Evolutionary conservation across 2,797 vertebrate genomes (phyloP), one percentile per base, ranked within the genome.

Genomic region (Ibycter americanus): DNA sequence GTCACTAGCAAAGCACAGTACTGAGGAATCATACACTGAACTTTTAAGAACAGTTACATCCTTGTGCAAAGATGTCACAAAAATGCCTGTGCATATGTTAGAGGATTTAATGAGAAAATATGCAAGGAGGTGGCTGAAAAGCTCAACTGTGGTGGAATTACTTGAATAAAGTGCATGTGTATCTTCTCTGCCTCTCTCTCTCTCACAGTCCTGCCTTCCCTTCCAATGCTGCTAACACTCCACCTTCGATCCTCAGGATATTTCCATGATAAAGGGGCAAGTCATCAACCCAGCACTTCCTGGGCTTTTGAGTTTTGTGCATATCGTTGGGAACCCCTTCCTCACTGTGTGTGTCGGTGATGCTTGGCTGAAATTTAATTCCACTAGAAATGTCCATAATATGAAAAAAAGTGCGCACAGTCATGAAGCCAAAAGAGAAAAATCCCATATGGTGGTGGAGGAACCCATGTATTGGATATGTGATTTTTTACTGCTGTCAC

Each of bases 401-500:
- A 34, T 4, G 12, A n/a, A 70, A 80, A 72, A 82, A 44, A 49
- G 40, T 0, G 6, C 15, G 55, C 17, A 54, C 3, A 31, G 27
- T 18, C 29, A 51, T 4, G 31, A 83, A 83, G 19, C 4, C 63
- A 47, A 71, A 79, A 83, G 55, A 82, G 46, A 70, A 83, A 92
- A 95, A 61, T 10, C 18, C 65, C 47, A 36, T 26, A n/a, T 18
- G 14, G 7, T 38, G 29, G 31, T 31, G 7, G n/a, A 77, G 49
- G 59, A 88, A 83, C 14, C 21, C 4, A 1, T 0, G 0, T 27
- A 32, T 18, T 0, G 2, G 25, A 2, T 38, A 70, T 16, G 21
- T n/a, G 2, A 65, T 46, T 71, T 93, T 93, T 87, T 63, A 73
- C 40, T 44, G 32, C 26, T 3, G 3, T 46, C 62, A 47, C 15